These are phyloP conservation scores for Drosophila prolongata DNA, from an alignment of 2,888 invertebrate species.

Conservation along the genomic window DNA sequence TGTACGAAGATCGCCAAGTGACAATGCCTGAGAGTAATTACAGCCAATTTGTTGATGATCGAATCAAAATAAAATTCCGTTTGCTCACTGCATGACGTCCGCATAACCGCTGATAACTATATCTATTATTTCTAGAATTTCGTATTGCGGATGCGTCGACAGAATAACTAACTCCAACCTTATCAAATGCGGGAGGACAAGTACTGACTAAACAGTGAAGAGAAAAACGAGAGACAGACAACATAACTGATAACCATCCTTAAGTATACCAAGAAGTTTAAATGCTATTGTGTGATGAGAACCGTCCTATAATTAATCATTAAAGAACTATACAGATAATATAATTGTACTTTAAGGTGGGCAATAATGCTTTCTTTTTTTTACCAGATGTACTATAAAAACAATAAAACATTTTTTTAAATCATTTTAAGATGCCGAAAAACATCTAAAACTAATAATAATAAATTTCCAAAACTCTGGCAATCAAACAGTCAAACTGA, in stretches of 20 bases:
- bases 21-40: slow-evolving; percentile 14
- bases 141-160: slow-evolving; percentile 34
- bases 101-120: slow-evolving; percentile 17
- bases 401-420: background rate
- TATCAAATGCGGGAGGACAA: slow-evolving; percentile 31
- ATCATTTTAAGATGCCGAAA: background rate
- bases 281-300: too few relatives aligned
- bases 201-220: slow-evolving; percentile 1
- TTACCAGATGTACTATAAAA: background rate
- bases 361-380: too few relatives aligned
- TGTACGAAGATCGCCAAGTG: background rate
- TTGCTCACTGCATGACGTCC: slow-evolving; percentile 32
- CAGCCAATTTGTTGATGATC: slow-evolving; percentile 23
- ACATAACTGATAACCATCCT: too few relatives aligned
- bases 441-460: background rate
- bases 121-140: slow-evolving; percentile 26
- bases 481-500: background rate
- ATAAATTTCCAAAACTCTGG: background rate
- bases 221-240: background rate
- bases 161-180: slow-evolving; percentile 18
- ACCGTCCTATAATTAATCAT: too few relatives aligned
- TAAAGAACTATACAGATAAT: too few relatives aligned
- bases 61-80: slow-evolving; percentile 19
- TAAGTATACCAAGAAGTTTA: too few relatives aligned
- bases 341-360: too few relatives aligned